Conservation (phyloP, 2,797 vertebrate species). For the Pseudochromis fuscus region DNA sequence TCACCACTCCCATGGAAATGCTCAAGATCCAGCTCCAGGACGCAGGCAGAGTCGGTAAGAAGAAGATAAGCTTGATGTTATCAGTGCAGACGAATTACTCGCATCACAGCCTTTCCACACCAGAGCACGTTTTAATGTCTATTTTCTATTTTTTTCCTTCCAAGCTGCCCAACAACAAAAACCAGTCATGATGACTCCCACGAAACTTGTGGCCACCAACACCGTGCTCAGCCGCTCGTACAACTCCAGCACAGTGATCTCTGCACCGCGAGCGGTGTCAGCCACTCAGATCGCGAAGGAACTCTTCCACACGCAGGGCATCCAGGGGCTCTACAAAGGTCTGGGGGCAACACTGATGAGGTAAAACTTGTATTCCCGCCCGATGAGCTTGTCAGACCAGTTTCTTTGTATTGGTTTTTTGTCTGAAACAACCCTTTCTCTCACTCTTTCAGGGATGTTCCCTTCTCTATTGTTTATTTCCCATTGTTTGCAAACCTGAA, state of each 20-base stretch:
- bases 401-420: neutral
- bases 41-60: constrained; percentile 86
- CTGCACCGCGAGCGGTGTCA: constrained; percentile 74
- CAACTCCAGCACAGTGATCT: constrained; percentile 76
- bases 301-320: constrained; percentile 83
- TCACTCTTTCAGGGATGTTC: constrained; percentile 84
- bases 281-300: constrained; percentile 87
- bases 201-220: constrained; percentile 82
- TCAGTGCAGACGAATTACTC: neutral
- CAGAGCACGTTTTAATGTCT: neutral
- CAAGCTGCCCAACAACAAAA: constrained; percentile 86
- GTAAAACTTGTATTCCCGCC: constrained; percentile 55
- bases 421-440: neutral
- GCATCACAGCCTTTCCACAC: too few relatives aligned
- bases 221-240: constrained; percentile 85
- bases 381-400: neutral
- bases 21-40: constrained; percentile 91
- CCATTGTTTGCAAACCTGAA: constrained; percentile 89
- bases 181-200: constrained; percentile 74
- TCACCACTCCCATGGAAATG: constrained; percentile 92
- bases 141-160: constrained; percentile 2
- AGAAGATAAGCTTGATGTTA: neutral
- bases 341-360: constrained; percentile 89
- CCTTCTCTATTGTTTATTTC: constrained; percentile 89
- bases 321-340: constrained; percentile 88